Base-by-base conservation (phyloP, 2,797 vertebrate genomes). In the Trichosurus vulpecula region DNA sequence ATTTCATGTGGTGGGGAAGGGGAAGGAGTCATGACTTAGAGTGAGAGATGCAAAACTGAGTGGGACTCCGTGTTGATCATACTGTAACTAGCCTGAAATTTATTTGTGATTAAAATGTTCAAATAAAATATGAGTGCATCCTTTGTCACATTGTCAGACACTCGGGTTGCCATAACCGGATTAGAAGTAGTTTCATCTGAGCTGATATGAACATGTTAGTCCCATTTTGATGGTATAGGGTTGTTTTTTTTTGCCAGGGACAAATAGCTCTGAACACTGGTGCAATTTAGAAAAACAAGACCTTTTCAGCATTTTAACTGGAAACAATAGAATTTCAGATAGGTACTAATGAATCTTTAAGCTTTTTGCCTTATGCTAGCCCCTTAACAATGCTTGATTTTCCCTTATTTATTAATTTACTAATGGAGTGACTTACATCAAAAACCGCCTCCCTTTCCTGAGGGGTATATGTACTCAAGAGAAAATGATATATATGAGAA, bases 1-100 rank as follows among this genome's bases (percentile, higher is more conserved):
- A 29, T 97, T 98, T 97, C 95, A 54, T 35, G 91, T 57, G 53
- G 52, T 87, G 22, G 31, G 41, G 74, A 47, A 87, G 74, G 22
- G 10, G 41, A 25, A 2, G 74, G 97, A 96, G 92, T 97, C 14
- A 54, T 90, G 96, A 91, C 31, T 95, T 51, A 93, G 35, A 94
- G 53, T 90, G 35, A 93, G 87, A 55, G n/a, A 91, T 93, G 25
- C 94, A 97, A 96, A 95, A 54, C 91, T 89, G 97, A 97, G 92
- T 55, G 54, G 35, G 93, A 93, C 92, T 97, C 31, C 2, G 74
- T 74, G 54, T 61, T 92, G 94, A 61, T 97, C 91, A 93, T 35
- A 41, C 96, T 66, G 52, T 91, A 92, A 97, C 31, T 54, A 95
- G 96, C 66, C 54, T 92, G 89, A 96, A 97, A n/a, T 91, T 90